Evolutionary conservation across 2,888 invertebrate species (phyloP), one percentile per base, ranked within the genome.

Genomic region (Melolontha melolontha): DNA sequence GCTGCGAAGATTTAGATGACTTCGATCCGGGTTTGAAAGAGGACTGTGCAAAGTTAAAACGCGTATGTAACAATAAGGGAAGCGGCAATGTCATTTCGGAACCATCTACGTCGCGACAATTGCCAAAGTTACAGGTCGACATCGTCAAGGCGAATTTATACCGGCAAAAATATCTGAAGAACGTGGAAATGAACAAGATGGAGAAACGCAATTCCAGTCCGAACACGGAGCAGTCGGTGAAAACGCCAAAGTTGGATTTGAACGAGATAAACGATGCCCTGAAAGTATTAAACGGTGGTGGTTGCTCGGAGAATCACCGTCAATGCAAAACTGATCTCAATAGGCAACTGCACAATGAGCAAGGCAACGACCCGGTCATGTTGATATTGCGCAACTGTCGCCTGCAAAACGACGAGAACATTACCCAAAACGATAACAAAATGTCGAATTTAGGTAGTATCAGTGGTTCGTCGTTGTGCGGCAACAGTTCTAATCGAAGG

Each of bases 1-100:
- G 90, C 72, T 93, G 93, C 81, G 89, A 87, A 65, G 91, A 91
- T 77, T 89, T 91, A 74, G 91, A 91, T 40, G 92, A 92, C 75
- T 89, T 91, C 1, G 89, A 77, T 49, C 49, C 67, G 11, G 47
- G 41, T 8, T n/a, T 51, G 12, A 71, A 70, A 65, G 71, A 71
- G 51, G 68, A 71, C 16, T 67, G 63, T 22, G 64, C 69, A 22
- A 75, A 74, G 50, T 71, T 68, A 68, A 76, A 76, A 59, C 71
- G 76, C 5, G 71, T 76, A 7, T 76, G 76, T 52, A 70, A 70
- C 40, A 68, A 14, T 29, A 44, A 44, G 27, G 47, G 67, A 16
- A 68, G 34, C 65, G 51, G 50, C 64, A 54, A 49, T 55, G 47
- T 40, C 69, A 69, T 51, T 16, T 29, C 57, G 11, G 63, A 63